Conservation (phyloP, 2,113 vertebrate genomes). For the Lepidothrix coronata region DNA sequence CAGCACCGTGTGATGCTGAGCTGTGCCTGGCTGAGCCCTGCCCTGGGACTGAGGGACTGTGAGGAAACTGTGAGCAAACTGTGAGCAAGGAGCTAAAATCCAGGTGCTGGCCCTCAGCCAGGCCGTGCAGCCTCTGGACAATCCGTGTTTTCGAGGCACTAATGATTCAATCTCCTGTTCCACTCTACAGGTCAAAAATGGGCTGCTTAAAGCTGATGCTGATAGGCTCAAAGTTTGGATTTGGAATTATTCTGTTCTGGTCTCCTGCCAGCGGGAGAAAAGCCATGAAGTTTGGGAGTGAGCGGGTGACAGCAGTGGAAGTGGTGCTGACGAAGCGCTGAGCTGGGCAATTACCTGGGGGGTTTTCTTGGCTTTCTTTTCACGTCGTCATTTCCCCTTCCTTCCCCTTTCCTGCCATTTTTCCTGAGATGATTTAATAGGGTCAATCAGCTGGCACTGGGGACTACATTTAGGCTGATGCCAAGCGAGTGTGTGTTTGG, state of each 20-base stretch:
- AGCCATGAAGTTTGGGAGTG: background rate
- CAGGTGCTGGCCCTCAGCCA: background rate
- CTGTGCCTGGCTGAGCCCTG: background rate
- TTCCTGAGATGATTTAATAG: background rate
- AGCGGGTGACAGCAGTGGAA: background rate
- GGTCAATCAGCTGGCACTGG: background rate
- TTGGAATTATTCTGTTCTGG: background rate
- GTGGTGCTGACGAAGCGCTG: background rate
- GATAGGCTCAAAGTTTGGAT: background rate
- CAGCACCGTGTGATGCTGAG: background rate
- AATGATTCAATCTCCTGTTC: background rate
- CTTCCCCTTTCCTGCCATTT: constrained; percentile 29
- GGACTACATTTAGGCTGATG: background rate
- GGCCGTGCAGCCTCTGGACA: background rate
- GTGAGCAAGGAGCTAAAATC: background rate
- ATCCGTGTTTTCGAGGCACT: background rate
- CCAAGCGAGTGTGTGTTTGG: background rate
- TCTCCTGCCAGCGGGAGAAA: background rate
- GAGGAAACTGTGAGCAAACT: accelerated
- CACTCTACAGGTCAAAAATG: background rate
- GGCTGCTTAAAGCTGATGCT: background rate
- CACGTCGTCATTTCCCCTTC: background rate
- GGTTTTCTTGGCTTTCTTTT: background rate
- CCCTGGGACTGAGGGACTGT: background rate
- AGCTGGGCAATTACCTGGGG: background rate